phyloP scores from a whole-genome alignment of 92 coral and sea anemone genomes.

The Bergia sp. region DNA sequence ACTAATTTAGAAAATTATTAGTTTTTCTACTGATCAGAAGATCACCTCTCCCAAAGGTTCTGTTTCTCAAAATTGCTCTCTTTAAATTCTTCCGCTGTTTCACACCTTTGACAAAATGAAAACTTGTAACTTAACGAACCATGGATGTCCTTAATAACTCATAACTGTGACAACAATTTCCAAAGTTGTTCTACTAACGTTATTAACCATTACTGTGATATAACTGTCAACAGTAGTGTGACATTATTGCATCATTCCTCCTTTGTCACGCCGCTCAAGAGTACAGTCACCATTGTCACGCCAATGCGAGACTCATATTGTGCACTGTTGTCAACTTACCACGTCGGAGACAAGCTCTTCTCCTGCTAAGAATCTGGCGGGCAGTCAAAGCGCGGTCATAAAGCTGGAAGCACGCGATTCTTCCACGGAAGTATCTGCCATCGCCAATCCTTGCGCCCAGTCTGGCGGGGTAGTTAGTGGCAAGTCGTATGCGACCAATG shows the following conservation, averaged over 20 bases:
- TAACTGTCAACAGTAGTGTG: neutral
- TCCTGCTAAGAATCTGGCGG: slow-evolving; percentile 11
- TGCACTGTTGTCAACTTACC: neutral
- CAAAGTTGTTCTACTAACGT: no score
- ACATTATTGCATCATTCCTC: neutral
- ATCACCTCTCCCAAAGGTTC: no score
- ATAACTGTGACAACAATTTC: no score
- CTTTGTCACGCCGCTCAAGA: neutral
- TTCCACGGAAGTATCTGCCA: slow-evolving; percentile 28
- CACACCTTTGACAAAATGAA: no score
- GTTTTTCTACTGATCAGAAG: no score
- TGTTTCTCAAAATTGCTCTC: no score
- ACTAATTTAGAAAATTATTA: no score
- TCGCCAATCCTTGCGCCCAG: slow-evolving; percentile 15
- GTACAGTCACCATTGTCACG: neutral
- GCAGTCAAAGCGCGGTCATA: slow-evolving; percentile 2
- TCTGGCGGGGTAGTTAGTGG: slow-evolving; percentile 24
- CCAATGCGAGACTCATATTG: neutral
- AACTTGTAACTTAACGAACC: no score
- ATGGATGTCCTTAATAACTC: no score
- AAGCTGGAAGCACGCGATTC: slow-evolving; percentile 28
- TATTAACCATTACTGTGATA: neutral
- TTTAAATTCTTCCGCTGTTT: no score
- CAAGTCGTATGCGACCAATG: slow-evolving; percentile 36
- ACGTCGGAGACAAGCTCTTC: slow-evolving; percentile 9